Evolutionary conservation across 2,888 invertebrate genomes (phyloP).

Genomic region (Corythucha ciliata): DNA sequence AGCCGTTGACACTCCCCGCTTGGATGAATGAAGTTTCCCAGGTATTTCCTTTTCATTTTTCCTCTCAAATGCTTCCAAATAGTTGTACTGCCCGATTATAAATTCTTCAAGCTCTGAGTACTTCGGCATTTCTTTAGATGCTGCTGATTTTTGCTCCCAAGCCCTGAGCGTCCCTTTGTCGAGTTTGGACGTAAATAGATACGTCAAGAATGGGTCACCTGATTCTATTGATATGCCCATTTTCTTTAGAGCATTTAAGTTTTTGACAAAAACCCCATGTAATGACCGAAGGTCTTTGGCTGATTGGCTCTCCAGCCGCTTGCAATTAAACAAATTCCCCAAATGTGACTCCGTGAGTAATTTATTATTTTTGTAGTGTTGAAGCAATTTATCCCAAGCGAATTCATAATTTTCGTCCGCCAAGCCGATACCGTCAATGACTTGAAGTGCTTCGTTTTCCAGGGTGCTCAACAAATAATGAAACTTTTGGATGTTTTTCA

Average conservation of each 20-base stretch:
- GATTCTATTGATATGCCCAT: neutral
- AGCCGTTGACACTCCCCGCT: neutral
- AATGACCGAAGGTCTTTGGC: neutral
- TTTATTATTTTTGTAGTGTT: slow-evolving; percentile 4
- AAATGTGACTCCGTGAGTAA: slow-evolving; percentile 1
- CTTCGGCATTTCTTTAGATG: neutral
- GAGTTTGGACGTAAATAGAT: slow-evolving; percentile 8
- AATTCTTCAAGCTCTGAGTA: neutral
- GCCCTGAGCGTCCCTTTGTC: neutral
- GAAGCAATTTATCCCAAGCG: slow-evolving; percentile 5
- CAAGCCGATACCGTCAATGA: slow-evolving; percentile 1
- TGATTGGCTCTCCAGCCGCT: slow-evolving; percentile 1
- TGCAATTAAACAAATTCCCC: neutral
- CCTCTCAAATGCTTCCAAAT: slow-evolving; percentile 8
- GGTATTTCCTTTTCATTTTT: neutral
- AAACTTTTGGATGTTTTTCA: neutral
- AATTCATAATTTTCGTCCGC: slow-evolving; percentile 8
- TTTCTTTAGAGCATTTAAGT: slow-evolving; percentile 7
- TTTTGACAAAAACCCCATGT: slow-evolving; percentile 1
- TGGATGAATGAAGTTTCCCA: no score
- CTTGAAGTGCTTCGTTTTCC: neutral
- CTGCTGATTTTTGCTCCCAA: slow-evolving; percentile 8
- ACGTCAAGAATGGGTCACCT: neutral
- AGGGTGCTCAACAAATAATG: slow-evolving; percentile 2
- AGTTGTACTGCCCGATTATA: slow-evolving; percentile 1